These are phyloP conservation scores for Steatornis caripensis DNA, from an alignment of 2,113 vertebrate species.

Conservation along the genomic window DNA sequence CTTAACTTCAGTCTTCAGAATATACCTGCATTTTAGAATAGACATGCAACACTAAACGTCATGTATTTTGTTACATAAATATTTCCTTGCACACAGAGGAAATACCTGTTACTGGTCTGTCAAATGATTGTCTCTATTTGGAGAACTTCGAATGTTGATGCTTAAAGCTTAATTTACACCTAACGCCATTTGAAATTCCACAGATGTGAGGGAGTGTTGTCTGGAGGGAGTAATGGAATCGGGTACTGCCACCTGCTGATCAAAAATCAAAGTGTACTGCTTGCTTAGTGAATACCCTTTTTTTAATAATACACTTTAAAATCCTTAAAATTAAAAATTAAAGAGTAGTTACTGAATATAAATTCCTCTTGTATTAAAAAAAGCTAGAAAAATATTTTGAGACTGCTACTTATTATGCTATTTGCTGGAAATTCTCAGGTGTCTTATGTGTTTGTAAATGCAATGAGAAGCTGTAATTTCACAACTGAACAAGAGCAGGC, in stretches of 20 bases:
- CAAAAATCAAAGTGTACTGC: background rate
- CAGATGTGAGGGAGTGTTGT: accelerated
- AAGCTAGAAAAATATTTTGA: background rate
- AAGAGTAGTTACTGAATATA: background rate
- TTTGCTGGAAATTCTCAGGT: background rate
- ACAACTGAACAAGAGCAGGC: background rate
- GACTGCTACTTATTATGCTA: background rate
- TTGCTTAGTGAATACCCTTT: background rate
- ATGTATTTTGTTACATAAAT: background rate
- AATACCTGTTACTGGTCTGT: background rate
- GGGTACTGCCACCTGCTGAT: conserved; percentile 55
- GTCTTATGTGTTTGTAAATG: background rate
- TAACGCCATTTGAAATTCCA: accelerated
- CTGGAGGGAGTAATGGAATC: background rate
- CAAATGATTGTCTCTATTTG: background rate
- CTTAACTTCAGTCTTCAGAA: background rate
- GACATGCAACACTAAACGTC: background rate
- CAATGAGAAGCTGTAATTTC: background rate
- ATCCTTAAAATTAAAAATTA: background rate
- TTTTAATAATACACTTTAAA: background rate
- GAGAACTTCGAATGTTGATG: background rate
- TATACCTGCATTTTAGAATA: background rate
- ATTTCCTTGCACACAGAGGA: background rate
- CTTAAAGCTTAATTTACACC: background rate
- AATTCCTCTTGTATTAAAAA: background rate